These are phyloP conservation scores for Drosophila vallismaia DNA, from an alignment of 2,888 invertebrate species.

Conservation along the genomic window DNA sequence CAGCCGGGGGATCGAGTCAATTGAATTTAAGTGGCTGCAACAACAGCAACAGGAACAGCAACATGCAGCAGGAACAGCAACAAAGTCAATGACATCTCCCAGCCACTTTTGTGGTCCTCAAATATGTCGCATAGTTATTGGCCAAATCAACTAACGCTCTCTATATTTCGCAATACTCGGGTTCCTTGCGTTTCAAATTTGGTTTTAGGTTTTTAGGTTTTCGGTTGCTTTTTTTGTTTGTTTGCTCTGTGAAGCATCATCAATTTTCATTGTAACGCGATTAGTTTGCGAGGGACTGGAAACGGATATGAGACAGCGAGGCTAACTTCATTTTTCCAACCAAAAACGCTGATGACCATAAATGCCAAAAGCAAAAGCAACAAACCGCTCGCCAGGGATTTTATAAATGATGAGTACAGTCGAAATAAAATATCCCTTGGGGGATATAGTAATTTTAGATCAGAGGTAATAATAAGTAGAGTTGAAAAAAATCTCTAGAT, in stretches of 20 bases:
- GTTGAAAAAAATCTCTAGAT: neutral
- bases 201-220: conserved; percentile 10
- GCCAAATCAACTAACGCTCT: conserved; percentile 20
- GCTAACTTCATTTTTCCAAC: conserved; percentile 69
- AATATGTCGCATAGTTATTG: conserved; percentile 67
- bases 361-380: conserved; percentile 44
- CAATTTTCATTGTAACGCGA: conserved; percentile 80
- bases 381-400: conserved; percentile 57
- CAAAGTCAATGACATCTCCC: conserved; percentile 53
- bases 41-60: conserved; percentile 59
- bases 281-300: conserved; percentile 58
- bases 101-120: conserved; percentile 72
- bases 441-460: neutral
- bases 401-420: conserved; percentile 74
- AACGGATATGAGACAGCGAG: conserved; percentile 61
- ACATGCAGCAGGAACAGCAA: conserved; percentile 45
- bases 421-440: conserved; percentile 5
- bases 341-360: conserved; percentile 50
- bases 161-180: conserved; percentile 8
- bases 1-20: conserved; percentile 56
- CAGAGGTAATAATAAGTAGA: neutral
- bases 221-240: conserved; percentile 1
- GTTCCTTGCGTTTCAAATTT: conserved; percentile 4
- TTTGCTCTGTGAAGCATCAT: conserved; percentile 56
- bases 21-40: conserved; percentile 75